Evolutionary conservation across 2,797 vertebrate species (phyloP).

Genomic region (Onychomys torridus): DNA sequence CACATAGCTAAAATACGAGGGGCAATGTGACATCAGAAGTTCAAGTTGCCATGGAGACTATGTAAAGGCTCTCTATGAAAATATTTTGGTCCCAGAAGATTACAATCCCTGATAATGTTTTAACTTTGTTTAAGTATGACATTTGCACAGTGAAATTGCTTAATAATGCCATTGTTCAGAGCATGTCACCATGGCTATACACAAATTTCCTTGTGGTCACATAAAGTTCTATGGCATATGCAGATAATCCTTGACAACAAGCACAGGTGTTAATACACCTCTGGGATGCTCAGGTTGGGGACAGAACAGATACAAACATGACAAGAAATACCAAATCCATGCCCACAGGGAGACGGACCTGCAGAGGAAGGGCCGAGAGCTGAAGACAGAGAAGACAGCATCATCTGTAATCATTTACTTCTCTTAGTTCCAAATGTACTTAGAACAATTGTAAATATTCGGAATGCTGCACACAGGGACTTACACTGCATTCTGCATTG

Average conservation of each 20-base stretch:
- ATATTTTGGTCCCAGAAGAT: neutral
- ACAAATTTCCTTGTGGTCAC: neutral
- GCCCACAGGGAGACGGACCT: neutral
- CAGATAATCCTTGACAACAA: neutral
- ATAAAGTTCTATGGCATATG: neutral
- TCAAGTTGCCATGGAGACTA: neutral
- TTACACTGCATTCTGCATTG: conserved; percentile 32
- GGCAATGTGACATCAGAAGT: neutral
- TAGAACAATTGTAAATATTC: neutral
- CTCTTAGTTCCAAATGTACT: conserved; percentile 30
- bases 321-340: neutral
- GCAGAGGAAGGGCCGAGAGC: neutral
- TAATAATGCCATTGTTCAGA: neutral
- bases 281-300: neutral
- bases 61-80: neutral
- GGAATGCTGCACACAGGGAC: neutral
- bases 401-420: neutral
- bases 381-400: neutral
- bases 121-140: neutral
- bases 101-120: neutral
- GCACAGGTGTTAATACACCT: neutral
- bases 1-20: neutral
- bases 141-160: neutral
- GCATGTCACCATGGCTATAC: neutral
- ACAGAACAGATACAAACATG: neutral